Evolutionary conservation across 2,797 vertebrate species (phyloP), one percentile per base, ranked within the genome.

Genomic region (Parambassis ranga): DNA sequence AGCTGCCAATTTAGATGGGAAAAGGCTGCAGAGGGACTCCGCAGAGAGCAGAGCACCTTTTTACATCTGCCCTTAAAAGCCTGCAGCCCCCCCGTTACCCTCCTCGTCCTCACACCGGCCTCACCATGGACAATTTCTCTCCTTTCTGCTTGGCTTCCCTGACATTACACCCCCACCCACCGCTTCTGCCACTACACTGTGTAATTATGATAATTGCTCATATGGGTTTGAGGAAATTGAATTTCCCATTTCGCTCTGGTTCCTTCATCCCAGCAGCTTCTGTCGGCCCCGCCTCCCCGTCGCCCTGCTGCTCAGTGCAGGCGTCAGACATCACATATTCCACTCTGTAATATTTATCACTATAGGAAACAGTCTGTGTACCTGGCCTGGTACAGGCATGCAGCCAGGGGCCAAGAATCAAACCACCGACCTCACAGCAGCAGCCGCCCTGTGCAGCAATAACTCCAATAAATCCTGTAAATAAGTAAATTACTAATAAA

Each of bases 141-240:
- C 61, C 47, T 80, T 73, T 84, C 62, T 69, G 70, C 73, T 75
- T 75, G 26, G 4, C 60, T 65, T 74, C 60, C 43, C 60, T 53
- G 50, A 81, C 72, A 77, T 77, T 61, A 65, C 56, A 62, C 44
- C 71, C 37, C 50, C 43, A 13, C 38, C 63, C 52, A 30, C 41
- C 7, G 4, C 63, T 30, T 75, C 79, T 65, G 59, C 65, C 64
- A 66, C 69, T 50, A 68, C 81, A 69, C 75, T 80, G 61, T 82
- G 83, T 86, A 77, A 88, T 87, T 85, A 87, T 80, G 65, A 81
- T 87, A 84, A 88, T 80, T 86, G 82, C 81, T 79, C 68, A 74
- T 74, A 70, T 55, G 74, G 63, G 57, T 78, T 84, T 70, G 71
- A 83, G 71, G 72, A 83, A 85, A 86, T 79, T 82, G 47, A 80